These are phyloP conservation scores for Catharus bicknelli DNA, from an alignment of 2,113 vertebrate species.

Conservation along the genomic window DNA sequence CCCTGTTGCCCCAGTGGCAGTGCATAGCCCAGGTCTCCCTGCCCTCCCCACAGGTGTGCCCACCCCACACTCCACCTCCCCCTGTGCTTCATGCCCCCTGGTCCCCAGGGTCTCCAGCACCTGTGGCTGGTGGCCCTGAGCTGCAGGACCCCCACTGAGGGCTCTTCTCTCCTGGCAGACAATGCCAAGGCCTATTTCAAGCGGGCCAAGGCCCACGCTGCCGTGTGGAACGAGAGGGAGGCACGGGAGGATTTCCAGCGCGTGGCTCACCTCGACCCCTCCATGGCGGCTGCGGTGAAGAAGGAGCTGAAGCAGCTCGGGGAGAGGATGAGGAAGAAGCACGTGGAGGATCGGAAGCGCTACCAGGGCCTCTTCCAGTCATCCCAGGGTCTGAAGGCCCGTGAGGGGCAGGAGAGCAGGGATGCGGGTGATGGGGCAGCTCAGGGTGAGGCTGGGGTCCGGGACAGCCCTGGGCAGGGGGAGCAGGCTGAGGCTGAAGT, in stretches of 20 bases:
- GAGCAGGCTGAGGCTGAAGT: not conserved
- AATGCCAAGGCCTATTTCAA: constrained; percentile 88
- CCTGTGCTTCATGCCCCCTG: rapidly evolving
- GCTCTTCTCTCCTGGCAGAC: constrained; percentile 58
- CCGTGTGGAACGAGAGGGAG: constrained; percentile 84
- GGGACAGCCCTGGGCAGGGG: not conserved
- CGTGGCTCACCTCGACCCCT: constrained; percentile 76
- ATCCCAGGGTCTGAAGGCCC: rapidly evolving
- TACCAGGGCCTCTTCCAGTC: constrained; percentile 82
- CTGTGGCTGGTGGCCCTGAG: not conserved
- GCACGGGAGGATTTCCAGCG: constrained; percentile 76
- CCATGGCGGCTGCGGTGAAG: constrained; percentile 69
- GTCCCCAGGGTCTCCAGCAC: not conserved
- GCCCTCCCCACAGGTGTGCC: too few relatives aligned
- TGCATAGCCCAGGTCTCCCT: rapidly evolving
- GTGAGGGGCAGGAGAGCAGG: not conserved
- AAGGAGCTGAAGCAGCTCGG: constrained; percentile 78
- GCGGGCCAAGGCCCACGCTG: constrained; percentile 82
- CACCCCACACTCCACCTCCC: not conserved
- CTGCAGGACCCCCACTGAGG: rapidly evolving
- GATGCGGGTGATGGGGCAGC: not conserved
- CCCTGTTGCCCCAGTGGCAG: not conserved
- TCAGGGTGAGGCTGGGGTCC: not conserved
- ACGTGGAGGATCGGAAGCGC: constrained; percentile 81
- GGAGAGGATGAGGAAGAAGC: constrained; percentile 83